Evolutionary conservation across 53 echinoderm and acorn worm genomes (phyloP), one percentile per base, ranked within the genome.

Genomic region (Henricia sp.): DNA sequence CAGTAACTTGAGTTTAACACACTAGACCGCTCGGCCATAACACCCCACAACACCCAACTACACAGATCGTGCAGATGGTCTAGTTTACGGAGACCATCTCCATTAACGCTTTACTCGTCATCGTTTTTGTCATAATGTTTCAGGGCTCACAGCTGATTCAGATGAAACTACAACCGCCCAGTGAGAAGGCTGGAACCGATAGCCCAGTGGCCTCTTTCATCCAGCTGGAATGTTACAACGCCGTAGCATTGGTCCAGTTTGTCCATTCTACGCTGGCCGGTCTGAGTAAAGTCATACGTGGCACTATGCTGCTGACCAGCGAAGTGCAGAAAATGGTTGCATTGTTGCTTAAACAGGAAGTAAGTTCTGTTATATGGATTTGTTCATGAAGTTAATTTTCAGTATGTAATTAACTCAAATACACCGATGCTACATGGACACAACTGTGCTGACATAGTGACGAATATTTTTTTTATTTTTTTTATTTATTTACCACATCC

Each of bases 201-300:
- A 71, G 76, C 41, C 99, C 99, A 30, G 91, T 99, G 58, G 84
- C 82, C 34, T 94, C 94, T 13, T 99, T 97, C 87, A 95, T 99
- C 54, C 89, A 90, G 86, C 89, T 93, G 39, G 94, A 99, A 80
- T 66, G 90, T 20, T 99, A 83, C 89, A 99, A 99, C 60, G 99
- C 94, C 17, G 60, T 99, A 41, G 84, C 89, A 17, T 87, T 94
- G 83, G 99, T 99, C 20, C 99, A 99, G 91, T 94, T 34, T 84
- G 94, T 99, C 50, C 99, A 99, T 68, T 83, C 94, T n/a, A 92
- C 99, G 37, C 89, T 99, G 75, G 99, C 99, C 29, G 92, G 88
- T 1, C 89, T 99, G 1, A 99, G 99, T 21, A 99, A 99, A 83
- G 94, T 99, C 62, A 93, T 99, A 58, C 84, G 99, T 37, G 99